phyloP scores from a whole-genome alignment of 2,113 vertebrate species.

The Cololabis saira region DNA sequence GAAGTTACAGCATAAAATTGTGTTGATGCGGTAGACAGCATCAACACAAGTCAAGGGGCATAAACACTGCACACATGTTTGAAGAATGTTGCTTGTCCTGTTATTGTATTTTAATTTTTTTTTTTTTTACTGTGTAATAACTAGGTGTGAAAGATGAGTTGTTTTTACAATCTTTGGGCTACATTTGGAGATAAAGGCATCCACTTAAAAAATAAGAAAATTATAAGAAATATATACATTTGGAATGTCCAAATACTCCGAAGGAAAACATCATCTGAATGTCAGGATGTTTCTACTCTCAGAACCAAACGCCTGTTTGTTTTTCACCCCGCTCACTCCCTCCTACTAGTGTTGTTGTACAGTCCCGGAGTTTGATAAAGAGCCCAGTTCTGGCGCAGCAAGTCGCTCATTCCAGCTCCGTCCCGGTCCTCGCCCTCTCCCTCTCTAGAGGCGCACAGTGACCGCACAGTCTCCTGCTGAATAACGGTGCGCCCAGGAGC shows the following conservation, averaged over 20 bases:
- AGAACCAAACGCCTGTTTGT: conserved; percentile 25
- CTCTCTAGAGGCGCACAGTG: conserved; percentile 24
- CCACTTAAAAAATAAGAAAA: too few species aligned
- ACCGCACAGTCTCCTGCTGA: conserved; percentile 19
- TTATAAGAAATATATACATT: too few species aligned
- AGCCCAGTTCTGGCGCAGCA: conserved; percentile 61
- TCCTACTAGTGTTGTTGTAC: conserved; percentile 46
- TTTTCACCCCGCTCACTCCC: conserved; percentile 25
- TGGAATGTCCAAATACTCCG: conserved; percentile 7
- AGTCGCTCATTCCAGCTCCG: conserved; percentile 41
- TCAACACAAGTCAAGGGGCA: conserved; percentile 26
- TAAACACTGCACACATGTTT: conserved; percentile 50
- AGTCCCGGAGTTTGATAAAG: conserved; percentile 37
- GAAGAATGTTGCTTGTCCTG: conserved; percentile 3
- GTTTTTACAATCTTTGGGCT: too few species aligned
- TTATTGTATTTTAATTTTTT: conserved; percentile 33
- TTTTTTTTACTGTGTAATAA: neutral
- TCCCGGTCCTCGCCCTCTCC: conserved; percentile 14
- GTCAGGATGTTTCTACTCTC: conserved; percentile 50
- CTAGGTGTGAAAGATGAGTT: too few species aligned
- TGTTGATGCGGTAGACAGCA: conserved; percentile 18
- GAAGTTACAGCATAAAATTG: too few species aligned
- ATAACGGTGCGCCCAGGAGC: conserved; percentile 49
- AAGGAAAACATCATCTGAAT: conserved; percentile 48
- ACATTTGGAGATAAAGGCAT: too few species aligned